Conservation (phyloP, 2,797 vertebrate genomes). For the Alcedo quadribrachys region DNA sequence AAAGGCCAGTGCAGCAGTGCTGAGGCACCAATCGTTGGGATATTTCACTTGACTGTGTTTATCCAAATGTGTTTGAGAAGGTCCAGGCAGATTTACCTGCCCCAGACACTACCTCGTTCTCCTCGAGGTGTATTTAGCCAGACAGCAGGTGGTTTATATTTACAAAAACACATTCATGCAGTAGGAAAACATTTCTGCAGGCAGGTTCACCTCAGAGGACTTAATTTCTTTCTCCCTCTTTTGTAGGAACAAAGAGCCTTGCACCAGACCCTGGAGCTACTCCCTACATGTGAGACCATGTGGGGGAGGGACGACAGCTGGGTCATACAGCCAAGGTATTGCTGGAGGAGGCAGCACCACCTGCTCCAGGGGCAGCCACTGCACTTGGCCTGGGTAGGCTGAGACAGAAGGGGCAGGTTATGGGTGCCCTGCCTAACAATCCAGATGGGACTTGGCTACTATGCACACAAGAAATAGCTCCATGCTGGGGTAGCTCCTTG, state of each 20-base stretch:
- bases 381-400: not conserved
- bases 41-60: slow-evolving; percentile 5
- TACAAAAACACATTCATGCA: slow-evolving; percentile 10
- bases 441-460: no score
- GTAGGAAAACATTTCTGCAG: slow-evolving; percentile 54
- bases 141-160: slow-evolving; percentile 44
- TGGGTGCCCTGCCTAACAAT: no score
- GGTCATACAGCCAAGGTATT: not conserved
- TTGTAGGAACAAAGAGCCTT: not conserved
- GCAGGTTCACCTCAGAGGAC: slow-evolving; percentile 19
- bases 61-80: slow-evolving; percentile 28
- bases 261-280: not conserved
- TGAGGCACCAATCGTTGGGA: not conserved
- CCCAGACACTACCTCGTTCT: slow-evolving; percentile 44
- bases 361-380: no score
- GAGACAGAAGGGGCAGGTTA: no score
- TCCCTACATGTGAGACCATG: not conserved
- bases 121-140: slow-evolving; percentile 33
- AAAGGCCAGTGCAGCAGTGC: not conserved
- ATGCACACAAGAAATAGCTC: no score
- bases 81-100: slow-evolving; percentile 23
- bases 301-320: not conserved
- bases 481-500: not conserved
- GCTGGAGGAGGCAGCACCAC: not conserved
- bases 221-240: slow-evolving; percentile 27